A percentile compares a stretch with the other conserved stretches of the same genome.
Conservation (phyloP, 1,140 invertebrate genomes). For the Caerostris extrusa region DNA sequence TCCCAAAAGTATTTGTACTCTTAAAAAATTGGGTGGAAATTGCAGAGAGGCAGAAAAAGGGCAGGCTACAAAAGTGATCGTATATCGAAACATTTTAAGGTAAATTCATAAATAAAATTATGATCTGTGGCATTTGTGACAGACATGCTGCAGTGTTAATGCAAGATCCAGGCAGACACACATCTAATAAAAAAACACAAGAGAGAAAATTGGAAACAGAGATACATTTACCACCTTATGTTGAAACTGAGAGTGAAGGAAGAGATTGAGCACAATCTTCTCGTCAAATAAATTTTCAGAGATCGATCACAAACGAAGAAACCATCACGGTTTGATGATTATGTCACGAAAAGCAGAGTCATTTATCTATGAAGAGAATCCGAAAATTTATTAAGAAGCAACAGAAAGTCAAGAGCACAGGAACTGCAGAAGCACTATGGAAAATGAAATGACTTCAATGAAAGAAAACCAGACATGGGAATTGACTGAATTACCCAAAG, state of each 20-base stretch:
- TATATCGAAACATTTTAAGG: no score
- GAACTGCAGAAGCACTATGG: no score
- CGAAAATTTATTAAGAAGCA: background rate
- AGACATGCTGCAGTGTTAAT: background rate
- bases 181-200: background rate
- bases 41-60: no score
- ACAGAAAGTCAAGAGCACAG: background rate
- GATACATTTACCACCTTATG: background rate
- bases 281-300: background rate
- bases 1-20: no score
- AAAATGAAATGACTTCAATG: no score
- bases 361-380: background rate
- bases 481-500: no score
- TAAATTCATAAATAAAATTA: no score
- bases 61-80: no score
- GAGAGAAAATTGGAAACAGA: background rate
- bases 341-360: background rate
- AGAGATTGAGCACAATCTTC: background rate
- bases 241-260: background rate
- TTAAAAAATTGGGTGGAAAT: no score
- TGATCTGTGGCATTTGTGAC: background rate
- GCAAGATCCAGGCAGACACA: background rate
- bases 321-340: slow-evolving; percentile 25
- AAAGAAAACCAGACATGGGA: background rate
- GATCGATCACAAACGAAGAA: background rate